Evolutionary conservation across 2,888 invertebrate species (phyloP).

Genomic region (Agrochola lota): DNA sequence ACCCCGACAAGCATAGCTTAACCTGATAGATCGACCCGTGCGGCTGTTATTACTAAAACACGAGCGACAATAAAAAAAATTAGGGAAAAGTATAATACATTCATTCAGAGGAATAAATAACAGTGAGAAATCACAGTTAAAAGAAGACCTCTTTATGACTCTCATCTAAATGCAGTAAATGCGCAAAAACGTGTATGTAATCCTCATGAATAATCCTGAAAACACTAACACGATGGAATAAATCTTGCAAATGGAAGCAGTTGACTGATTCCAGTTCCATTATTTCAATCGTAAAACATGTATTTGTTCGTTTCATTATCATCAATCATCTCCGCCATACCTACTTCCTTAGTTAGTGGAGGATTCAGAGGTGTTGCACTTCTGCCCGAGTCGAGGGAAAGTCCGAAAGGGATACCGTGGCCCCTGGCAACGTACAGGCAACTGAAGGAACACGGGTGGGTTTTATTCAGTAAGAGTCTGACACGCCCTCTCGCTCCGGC

Average conservation of each 20-base stretch:
- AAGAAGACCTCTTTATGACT: neutral
- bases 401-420: too few species aligned
- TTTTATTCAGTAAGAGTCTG: too few species aligned
- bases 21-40: too few species aligned
- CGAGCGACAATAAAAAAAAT: too few species aligned
- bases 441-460: too few species aligned
- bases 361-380: neutral
- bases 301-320: conserved; percentile 7
- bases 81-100: too few species aligned
- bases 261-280: conserved; percentile 23
- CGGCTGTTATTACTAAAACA: too few species aligned
- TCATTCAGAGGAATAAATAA: neutral
- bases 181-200: neutral
- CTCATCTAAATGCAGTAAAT: neutral
- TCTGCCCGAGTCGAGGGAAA: too few species aligned
- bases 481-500: too few species aligned
- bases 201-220: neutral
- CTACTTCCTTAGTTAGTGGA: neutral
- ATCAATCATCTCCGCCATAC: conserved; percentile 10
- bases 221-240: conserved; percentile 1
- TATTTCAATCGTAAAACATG: conserved; percentile 13
- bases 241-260: conserved; percentile 8
- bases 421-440: too few species aligned
- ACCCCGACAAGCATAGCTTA: too few species aligned
- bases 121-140: neutral